These are phyloP conservation scores for Spermophilus dauricus DNA, from an alignment of 2,113 vertebrate genomes.

Conservation along the genomic window DNA sequence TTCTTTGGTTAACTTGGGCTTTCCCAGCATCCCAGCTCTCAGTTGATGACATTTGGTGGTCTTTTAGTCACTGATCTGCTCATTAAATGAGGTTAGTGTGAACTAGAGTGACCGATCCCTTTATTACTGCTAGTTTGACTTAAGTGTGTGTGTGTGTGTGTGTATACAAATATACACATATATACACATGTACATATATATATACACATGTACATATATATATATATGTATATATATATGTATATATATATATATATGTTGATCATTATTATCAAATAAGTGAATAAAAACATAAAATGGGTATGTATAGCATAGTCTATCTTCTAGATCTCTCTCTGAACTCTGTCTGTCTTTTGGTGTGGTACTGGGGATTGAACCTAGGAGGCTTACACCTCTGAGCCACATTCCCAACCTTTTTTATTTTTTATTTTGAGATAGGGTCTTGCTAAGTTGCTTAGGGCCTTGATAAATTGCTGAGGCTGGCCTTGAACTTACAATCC, in stretches of 20 bases:
- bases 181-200: too few relatives aligned
- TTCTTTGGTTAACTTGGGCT: background rate
- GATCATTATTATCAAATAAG: background rate
- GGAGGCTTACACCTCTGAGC: background rate
- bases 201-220: too few relatives aligned
- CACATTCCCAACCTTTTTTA: too few relatives aligned
- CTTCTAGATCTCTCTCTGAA: background rate
- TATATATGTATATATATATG: too few relatives aligned
- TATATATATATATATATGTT: too few relatives aligned
- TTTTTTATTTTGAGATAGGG: too few relatives aligned
- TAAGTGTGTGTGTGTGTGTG: background rate
- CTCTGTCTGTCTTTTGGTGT: background rate
- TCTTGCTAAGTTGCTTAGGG: too few relatives aligned
- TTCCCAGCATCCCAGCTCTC: background rate
- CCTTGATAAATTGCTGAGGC: too few relatives aligned
- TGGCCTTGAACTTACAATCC: too few relatives aligned
- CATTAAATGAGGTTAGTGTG: background rate
- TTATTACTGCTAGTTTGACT: conserved; percentile 6
- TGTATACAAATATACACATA: too few relatives aligned
- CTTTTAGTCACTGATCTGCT: background rate
- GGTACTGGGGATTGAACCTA: background rate
- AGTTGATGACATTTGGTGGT: background rate
- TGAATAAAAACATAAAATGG: background rate
- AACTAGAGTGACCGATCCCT: background rate
- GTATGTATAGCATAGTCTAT: background rate